A percentile compares a stretch with the other conserved stretches of the same genome.
Evolutionary conservation across 92 coral and sea anemone genomes (phyloP).

Genomic region (Heteractis magnifica): DNA sequence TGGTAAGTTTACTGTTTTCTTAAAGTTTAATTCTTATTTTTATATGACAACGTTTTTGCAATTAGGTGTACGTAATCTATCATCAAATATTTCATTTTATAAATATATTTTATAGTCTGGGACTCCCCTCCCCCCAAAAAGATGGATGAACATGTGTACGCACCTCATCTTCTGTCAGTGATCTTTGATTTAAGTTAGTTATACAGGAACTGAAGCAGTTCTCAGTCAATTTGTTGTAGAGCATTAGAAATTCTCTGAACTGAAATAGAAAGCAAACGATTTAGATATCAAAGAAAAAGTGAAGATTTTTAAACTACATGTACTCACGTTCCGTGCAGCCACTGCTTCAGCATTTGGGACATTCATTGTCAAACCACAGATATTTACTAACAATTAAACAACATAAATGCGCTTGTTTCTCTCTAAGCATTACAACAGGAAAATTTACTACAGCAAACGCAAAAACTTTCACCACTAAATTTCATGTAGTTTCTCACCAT

Average conservation of each 20-base stretch:
- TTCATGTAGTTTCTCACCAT: not conserved
- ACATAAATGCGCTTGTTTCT: not conserved
- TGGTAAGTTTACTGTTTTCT: too few species aligned
- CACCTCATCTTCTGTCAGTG: slow-evolving; percentile 87
- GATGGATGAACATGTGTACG: not conserved
- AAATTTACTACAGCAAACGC: too few species aligned
- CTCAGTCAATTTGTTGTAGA: slow-evolving; percentile 93
- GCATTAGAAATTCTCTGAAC: slow-evolving; percentile 91
- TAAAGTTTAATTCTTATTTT: too few species aligned
- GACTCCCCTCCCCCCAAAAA: too few species aligned
- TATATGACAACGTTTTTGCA: too few species aligned
- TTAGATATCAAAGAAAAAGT: not conserved
- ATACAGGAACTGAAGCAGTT: slow-evolving; percentile 87
- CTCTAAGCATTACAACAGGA: not conserved
- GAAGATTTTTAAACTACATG: not conserved
- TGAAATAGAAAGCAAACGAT: slow-evolving; percentile 26
- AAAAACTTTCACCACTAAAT: not conserved
- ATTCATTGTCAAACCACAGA: slow-evolving; percentile 12
- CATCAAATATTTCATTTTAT: too few species aligned
- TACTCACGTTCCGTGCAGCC: slow-evolving; percentile 66
- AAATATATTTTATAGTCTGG: too few species aligned
- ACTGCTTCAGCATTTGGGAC: slow-evolving; percentile 49
- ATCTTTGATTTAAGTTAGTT: slow-evolving; percentile 85
- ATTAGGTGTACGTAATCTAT: too few species aligned
- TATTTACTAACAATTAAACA: not conserved